Conservation (phyloP, 2,888 invertebrate genomes). For the Drosophila monieri region DNA sequence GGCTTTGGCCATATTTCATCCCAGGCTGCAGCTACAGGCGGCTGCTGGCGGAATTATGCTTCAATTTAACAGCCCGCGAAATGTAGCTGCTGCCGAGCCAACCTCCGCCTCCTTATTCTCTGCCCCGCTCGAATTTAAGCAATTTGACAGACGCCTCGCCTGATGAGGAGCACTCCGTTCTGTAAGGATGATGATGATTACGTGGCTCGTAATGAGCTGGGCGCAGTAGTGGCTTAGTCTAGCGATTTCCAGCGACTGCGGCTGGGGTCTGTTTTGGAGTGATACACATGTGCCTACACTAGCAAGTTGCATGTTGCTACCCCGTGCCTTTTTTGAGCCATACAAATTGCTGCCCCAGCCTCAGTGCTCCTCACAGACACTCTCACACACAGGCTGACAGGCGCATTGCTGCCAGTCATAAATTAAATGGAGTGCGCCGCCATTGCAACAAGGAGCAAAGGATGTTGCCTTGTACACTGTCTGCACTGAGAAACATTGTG, state of each 20-base stretch:
- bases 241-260: neutral
- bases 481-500: constrained; percentile 9
- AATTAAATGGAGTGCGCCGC: constrained; percentile 60
- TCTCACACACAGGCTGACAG: constrained; percentile 37
- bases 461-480: neutral
- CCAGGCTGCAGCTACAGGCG: constrained; percentile 40
- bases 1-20: constrained; percentile 64
- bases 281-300: constrained; percentile 56
- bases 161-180: constrained; percentile 43
- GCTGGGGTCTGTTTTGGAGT: constrained; percentile 26
- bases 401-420: constrained; percentile 59
- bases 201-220: constrained; percentile 57
- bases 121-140: constrained; percentile 55
- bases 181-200: constrained; percentile 6
- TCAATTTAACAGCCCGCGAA: constrained; percentile 74
- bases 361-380: constrained; percentile 31
- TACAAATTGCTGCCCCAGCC: constrained; percentile 46
- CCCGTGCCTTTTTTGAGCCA: constrained; percentile 39
- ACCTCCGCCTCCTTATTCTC: neutral
- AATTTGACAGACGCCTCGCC: constrained; percentile 64
- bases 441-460: constrained; percentile 16
- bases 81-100: constrained; percentile 50
- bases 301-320: constrained; percentile 2
- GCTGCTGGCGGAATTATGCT: constrained; percentile 62
- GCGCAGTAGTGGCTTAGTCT: constrained; percentile 31